A percentile compares a stretch with the other conserved stretches of the same genome.
Conservation (phyloP, 1,140 invertebrate species). For the Apis cerana region DNA sequence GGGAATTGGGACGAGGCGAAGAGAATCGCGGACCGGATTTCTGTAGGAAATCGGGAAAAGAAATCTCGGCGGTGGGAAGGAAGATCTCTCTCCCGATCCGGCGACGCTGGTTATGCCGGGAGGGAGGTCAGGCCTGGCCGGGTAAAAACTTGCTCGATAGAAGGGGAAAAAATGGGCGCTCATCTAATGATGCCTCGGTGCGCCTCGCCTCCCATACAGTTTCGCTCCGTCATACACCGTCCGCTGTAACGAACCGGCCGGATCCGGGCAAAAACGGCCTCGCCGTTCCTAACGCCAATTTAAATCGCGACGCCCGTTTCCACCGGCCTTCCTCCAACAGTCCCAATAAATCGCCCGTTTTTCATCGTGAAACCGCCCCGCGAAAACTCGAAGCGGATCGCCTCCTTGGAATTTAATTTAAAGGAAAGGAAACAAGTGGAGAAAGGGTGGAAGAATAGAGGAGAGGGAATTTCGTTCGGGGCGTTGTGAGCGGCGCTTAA, state of each 20-base stretch:
- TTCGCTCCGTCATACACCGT: not conserved
- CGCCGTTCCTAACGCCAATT: constrained; percentile 27
- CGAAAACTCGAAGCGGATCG: no score
- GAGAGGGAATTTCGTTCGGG: no score
- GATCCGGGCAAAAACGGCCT: constrained; percentile 14
- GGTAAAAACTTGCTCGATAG: constrained; percentile 38
- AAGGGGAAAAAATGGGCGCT: constrained; percentile 29
- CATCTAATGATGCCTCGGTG: constrained; percentile 34
- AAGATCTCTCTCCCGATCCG: constrained; percentile 14
- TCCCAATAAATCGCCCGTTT: not conserved
- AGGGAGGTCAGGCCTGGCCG: not conserved
- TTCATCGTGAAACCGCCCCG: no score
- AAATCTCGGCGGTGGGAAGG: constrained; percentile 28
- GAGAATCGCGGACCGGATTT: not conserved
- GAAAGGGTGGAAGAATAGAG: no score
- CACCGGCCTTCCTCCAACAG: no score
- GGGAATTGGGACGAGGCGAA: no score
- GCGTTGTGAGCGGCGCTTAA: constrained; percentile 33
- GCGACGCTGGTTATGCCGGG: constrained; percentile 11
- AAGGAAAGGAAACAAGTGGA: no score
- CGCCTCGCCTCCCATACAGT: not conserved
- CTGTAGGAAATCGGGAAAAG: constrained; percentile 21
- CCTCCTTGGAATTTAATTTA: no score
- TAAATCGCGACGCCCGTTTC: constrained; percentile 16
- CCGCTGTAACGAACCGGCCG: constrained; percentile 18